phyloP scores from a whole-genome alignment of 30 jellyfish, hydroid and myxozoan genomes.

The Pseudorhiza aurosa region DNA sequence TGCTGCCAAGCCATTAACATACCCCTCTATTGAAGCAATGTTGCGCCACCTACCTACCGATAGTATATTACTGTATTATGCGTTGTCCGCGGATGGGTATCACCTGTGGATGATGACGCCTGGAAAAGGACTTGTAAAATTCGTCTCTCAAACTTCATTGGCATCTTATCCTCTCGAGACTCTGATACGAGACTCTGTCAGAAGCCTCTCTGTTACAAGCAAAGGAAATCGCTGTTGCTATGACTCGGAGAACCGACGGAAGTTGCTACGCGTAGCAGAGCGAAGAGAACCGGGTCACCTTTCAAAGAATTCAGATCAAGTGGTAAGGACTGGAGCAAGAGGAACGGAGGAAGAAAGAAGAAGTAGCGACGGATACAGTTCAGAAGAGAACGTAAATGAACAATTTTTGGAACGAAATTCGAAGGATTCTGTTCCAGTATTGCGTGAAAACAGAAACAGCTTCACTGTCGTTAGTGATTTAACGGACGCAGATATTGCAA shows the following conservation, averaged over 20 bases:
- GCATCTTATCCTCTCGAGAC: constrained; percentile 42
- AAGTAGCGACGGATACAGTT: background rate
- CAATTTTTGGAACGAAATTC: too few species aligned
- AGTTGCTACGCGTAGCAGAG: background rate
- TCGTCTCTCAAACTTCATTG: constrained; percentile 21
- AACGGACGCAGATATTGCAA: too few species aligned
- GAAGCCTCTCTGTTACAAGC: constrained; percentile 36
- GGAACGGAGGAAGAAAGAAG: too few species aligned
- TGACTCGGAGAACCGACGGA: constrained; percentile 24
- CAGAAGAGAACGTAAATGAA: background rate
- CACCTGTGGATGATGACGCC: constrained; percentile 66
- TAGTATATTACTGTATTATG: constrained; percentile 21
- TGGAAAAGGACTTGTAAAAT: constrained; percentile 31
- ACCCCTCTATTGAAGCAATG: background rate
- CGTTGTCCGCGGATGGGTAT: constrained; percentile 32
- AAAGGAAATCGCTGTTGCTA: constrained; percentile 66
- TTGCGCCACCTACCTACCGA: constrained; percentile 4
- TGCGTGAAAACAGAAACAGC: too few species aligned
- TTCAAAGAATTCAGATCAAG: too few species aligned
- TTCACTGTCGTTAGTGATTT: too few species aligned
- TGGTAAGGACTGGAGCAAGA: too few species aligned
- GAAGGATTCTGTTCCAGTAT: too few species aligned
- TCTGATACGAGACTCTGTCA: constrained; percentile 39
- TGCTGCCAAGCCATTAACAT: constrained; percentile 26
- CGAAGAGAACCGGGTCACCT: too few species aligned